Conservation (phyloP, 2,113 vertebrate genomes). For the Azemiops feae region DNA sequence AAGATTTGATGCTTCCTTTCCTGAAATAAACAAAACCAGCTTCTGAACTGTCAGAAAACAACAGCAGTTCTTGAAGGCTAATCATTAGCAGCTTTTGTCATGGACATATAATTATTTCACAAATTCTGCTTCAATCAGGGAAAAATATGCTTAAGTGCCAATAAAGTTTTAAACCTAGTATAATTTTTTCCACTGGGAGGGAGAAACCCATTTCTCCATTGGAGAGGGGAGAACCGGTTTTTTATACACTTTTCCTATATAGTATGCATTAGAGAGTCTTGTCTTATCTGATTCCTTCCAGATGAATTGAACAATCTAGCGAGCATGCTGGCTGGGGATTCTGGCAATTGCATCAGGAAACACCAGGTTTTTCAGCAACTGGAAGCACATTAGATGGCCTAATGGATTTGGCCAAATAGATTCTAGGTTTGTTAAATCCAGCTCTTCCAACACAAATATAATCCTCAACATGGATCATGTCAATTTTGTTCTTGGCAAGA, state of each 20-base stretch:
- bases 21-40: constrained; percentile 62
- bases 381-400: neutral
- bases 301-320: neutral
- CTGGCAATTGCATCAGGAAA: neutral
- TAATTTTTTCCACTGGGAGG: constrained; percentile 39
- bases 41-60: constrained; percentile 61
- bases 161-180: constrained; percentile 66
- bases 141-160: constrained; percentile 64
- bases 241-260: neutral
- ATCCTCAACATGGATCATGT: neutral
- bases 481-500: neutral
- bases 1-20: constrained; percentile 53
- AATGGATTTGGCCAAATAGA: neutral
- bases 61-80: constrained; percentile 59
- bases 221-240: neutral
- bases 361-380: neutral
- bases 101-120: constrained; percentile 59
- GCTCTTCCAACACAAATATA: too few relatives aligned
- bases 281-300: neutral
- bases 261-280: neutral
- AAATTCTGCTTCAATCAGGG: constrained; percentile 69
- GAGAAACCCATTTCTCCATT: neutral
- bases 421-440: neutral
- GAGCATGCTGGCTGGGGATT: neutral
- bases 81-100: constrained; percentile 65